Conservation (phyloP, 2,113 vertebrate genomes). For the Ellobius talpinus region DNA sequence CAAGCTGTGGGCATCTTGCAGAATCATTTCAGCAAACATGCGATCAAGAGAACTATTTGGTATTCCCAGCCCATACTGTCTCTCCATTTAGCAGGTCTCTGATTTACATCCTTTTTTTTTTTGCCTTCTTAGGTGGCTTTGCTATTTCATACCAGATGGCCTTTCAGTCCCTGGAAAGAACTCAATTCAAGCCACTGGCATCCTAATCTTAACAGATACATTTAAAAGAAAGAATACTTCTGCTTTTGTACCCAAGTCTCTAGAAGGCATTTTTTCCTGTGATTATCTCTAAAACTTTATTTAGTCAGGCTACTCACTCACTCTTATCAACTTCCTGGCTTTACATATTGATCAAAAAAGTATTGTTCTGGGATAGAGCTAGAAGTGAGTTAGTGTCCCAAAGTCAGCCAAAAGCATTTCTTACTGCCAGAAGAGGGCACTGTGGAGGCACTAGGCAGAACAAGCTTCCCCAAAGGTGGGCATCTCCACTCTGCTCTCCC, state of each 20-base stretch:
- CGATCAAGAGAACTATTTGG: constrained; percentile 1
- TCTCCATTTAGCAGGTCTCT: constrained; percentile 6
- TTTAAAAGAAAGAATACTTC: neutral
- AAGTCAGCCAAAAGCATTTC: neutral
- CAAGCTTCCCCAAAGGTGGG: neutral
- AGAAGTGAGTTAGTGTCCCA: neutral
- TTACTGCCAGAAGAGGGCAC: rapidly evolving
- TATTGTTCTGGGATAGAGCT: neutral
- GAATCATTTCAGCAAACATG: neutral
- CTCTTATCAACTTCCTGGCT: constrained; percentile 35
- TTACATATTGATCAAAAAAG: constrained; percentile 19
- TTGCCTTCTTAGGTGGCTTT: constrained; percentile 19
- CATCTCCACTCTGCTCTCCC: neutral
- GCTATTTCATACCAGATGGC: neutral
- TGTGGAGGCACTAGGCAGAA: neutral
- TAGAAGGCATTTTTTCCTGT: constrained; percentile 15
- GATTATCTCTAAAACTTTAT: constrained; percentile 6
- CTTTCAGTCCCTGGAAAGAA: constrained; percentile 7
- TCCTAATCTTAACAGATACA: constrained; percentile 32
- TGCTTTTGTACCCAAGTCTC: neutral
- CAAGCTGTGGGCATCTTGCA: neutral
- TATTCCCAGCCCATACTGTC: neutral
- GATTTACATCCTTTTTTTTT: constrained; percentile 50
- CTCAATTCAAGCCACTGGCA: neutral
- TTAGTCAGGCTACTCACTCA: constrained; percentile 8